Conservation (phyloP, 2,797 vertebrate species). For the Pseudochirops corinnae region DNA sequence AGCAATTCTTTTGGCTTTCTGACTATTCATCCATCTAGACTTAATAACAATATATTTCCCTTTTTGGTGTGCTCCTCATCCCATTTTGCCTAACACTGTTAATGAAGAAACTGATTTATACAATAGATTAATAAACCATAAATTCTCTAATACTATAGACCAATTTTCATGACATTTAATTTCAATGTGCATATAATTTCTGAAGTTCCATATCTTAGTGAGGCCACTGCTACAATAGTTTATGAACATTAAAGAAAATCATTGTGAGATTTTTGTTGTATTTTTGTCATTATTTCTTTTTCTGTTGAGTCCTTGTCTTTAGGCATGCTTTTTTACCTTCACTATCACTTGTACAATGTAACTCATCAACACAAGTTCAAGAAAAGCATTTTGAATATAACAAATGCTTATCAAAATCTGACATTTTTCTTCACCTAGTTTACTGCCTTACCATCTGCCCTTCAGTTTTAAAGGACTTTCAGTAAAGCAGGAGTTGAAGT, state of each 20-base stretch:
- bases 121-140: conserved; percentile 25
- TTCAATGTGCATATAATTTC: conserved; percentile 44
- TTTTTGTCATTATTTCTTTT: conserved; percentile 49
- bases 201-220: background rate
- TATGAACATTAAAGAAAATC: background rate
- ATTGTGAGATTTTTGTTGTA: background rate
- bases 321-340: conserved; percentile 67
- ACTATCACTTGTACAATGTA: conserved; percentile 64
- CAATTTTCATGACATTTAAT: background rate
- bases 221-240: background rate
- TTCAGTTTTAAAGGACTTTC: conserved; percentile 80
- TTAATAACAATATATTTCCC: background rate
- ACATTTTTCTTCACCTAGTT: conserved; percentile 79
- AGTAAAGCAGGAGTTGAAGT: conserved; percentile 78
- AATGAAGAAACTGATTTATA: background rate
- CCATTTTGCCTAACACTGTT: conserved; percentile 31
- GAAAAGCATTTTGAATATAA: conserved; percentile 69
- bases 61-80: background rate
- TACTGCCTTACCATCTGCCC: conserved; percentile 80
- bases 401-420: conserved; percentile 75
- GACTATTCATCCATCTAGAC: background rate
- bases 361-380: conserved; percentile 70
- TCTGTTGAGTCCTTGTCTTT: conserved; percentile 49
- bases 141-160: background rate
- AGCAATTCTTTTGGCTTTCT: background rate